Evolutionary conservation across 2,797 vertebrate species (phyloP).

Genomic region (Hirundo rustica): DNA sequence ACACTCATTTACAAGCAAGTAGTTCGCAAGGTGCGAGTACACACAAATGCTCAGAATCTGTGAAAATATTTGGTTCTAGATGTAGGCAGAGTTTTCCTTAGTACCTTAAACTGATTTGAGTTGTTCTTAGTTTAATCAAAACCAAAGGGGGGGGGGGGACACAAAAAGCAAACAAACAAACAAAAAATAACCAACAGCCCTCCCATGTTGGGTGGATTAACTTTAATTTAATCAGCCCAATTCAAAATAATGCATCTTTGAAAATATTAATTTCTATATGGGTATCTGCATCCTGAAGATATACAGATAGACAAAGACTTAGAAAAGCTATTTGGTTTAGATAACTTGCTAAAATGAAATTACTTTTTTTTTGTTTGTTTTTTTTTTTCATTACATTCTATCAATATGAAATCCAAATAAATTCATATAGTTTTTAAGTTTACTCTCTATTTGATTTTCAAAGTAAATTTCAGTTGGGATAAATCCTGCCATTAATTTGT

Average conservation of each 20-base stretch:
- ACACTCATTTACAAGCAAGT: conserved; percentile 33
- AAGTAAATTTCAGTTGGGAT: not conserved
- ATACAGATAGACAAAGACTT: not conserved
- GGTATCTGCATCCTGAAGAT: not conserved
- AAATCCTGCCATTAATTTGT: not conserved
- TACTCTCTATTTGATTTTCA: not conserved
- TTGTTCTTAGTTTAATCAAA: not conserved
- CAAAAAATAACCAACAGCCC: fast-evolving
- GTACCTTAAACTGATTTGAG: fast-evolving
- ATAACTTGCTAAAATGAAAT: not conserved
- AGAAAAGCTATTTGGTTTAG: not conserved
- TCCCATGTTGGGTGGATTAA: not conserved
- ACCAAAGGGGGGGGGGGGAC: not conserved
- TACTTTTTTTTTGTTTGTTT: not conserved
- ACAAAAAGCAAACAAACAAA: no score
- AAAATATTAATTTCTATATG: not conserved
- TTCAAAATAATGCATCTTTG: not conserved
- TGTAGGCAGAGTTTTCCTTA: not conserved
- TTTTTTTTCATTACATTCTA: not conserved
- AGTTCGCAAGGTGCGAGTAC: not conserved
- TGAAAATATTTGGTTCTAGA: not conserved
- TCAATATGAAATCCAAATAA: not conserved
- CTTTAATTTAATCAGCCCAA: not conserved
- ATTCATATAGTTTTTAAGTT: not conserved
- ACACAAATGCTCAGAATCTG: not conserved